Evolutionary conservation across 2,797 vertebrate genomes (phyloP).

Genomic region (Neostethus bicornis): DNA sequence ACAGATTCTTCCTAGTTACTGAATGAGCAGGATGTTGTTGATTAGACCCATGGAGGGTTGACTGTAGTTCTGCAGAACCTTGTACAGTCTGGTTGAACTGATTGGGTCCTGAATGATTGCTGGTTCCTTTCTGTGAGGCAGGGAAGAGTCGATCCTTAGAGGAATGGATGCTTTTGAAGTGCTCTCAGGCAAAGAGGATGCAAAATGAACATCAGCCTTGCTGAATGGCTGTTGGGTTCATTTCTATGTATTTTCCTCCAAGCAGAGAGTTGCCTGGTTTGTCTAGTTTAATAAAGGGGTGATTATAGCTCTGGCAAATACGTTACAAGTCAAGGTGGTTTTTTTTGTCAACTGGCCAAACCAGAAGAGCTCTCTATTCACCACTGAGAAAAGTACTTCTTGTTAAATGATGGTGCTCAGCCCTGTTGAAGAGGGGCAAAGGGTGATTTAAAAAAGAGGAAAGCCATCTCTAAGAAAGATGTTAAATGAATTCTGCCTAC

Average conservation of each 20-base stretch:
- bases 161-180: constrained; percentile 55
- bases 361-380: constrained; percentile 24
- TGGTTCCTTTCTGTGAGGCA: constrained; percentile 27
- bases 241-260: constrained; percentile 26
- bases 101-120: constrained; percentile 65
- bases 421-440: constrained; percentile 4
- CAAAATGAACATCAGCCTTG: constrained; percentile 24
- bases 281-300: constrained; percentile 5
- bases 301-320: constrained; percentile 38
- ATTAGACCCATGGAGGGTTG: constrained; percentile 64
- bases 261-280: constrained; percentile 25
- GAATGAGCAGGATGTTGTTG: constrained; percentile 48
- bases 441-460: background rate
- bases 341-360: constrained; percentile 23
- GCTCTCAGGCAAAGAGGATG: constrained; percentile 42
- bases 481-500: background rate
- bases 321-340: constrained; percentile 33
- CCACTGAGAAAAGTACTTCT: constrained; percentile 26
- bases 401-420: constrained; percentile 29
- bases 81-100: constrained; percentile 48
- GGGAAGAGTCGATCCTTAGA: constrained; percentile 32
- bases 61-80: constrained; percentile 29
- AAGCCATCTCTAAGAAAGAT: constrained; percentile 11
- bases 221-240: constrained; percentile 8
- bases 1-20: constrained; percentile 39